Conservation (phyloP, 2,113 vertebrate genomes). For the Anoplopoma fimbria region DNA sequence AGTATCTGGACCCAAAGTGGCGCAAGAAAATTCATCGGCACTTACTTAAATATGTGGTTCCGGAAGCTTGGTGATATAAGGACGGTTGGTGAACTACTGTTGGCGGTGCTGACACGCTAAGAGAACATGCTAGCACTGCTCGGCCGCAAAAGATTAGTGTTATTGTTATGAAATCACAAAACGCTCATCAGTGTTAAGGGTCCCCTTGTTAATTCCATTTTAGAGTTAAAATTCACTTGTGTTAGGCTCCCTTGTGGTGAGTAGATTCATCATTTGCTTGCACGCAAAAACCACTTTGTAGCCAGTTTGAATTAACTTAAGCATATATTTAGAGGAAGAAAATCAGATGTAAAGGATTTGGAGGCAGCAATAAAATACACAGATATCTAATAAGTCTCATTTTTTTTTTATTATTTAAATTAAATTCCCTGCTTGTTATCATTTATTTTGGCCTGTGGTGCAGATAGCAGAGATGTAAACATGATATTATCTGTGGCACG, state of each 20-base stretch:
- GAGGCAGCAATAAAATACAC: neutral
- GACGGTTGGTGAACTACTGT: neutral
- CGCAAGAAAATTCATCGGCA: neutral
- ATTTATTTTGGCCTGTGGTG: conserved; percentile 22
- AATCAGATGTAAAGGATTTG: neutral
- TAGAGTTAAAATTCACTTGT: neutral
- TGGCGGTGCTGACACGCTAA: neutral
- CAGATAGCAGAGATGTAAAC: conserved; percentile 42
- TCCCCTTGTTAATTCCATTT: no score
- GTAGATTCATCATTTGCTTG: neutral
- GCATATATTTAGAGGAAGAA: neutral
- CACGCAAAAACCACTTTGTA: neutral
- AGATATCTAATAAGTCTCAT: neutral
- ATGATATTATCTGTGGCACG: conserved; percentile 45
- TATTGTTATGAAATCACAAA: no score
- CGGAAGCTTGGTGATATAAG: neutral
- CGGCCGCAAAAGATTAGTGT: neutral
- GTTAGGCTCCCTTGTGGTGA: neutral
- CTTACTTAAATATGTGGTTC: neutral
- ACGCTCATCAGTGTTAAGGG: neutral
- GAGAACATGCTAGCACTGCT: neutral
- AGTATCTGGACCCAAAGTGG: no score
- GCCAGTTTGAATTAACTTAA: neutral
- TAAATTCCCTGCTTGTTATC: neutral
- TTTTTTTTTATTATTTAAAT: neutral